Conservation (phyloP, 2,888 invertebrate species). For the Pyrocoelia pectoralis region DNA sequence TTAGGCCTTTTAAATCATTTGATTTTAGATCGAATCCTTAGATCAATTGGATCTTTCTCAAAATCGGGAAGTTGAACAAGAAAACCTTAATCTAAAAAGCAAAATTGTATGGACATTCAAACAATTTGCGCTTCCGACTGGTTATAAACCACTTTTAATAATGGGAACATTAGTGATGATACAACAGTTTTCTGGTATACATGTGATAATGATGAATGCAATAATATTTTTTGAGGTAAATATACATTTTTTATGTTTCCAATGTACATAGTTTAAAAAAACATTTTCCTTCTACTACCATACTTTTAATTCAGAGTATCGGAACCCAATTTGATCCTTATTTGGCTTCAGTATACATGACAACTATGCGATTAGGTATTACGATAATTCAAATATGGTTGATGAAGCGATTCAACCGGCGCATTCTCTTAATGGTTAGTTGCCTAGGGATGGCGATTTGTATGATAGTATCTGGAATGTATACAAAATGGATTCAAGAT, state of each 20-base stretch:
- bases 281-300: too few relatives aligned
- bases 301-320: not conserved
- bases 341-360: not conserved
- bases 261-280: not conserved
- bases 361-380: not conserved
- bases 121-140: not conserved
- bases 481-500: constrained; percentile 1
- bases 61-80: too few relatives aligned
- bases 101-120: not conserved
- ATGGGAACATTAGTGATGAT: not conserved
- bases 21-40: too few relatives aligned
- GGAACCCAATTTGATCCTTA: not conserved
- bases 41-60: too few relatives aligned
- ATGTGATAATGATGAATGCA: constrained; percentile 2
- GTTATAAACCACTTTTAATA: not conserved
- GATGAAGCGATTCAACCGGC: not conserved
- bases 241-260: not conserved
- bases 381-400: not conserved
- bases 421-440: not conserved
- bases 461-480: not conserved
- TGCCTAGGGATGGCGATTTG: not conserved
- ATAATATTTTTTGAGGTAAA: constrained; percentile 2
- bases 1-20: too few relatives aligned
- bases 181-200: not conserved
- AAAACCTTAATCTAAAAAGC: not conserved